Evolutionary conservation across 2,113 vertebrate species (phyloP).

Genomic region (Limnothrissa miodon): DNA sequence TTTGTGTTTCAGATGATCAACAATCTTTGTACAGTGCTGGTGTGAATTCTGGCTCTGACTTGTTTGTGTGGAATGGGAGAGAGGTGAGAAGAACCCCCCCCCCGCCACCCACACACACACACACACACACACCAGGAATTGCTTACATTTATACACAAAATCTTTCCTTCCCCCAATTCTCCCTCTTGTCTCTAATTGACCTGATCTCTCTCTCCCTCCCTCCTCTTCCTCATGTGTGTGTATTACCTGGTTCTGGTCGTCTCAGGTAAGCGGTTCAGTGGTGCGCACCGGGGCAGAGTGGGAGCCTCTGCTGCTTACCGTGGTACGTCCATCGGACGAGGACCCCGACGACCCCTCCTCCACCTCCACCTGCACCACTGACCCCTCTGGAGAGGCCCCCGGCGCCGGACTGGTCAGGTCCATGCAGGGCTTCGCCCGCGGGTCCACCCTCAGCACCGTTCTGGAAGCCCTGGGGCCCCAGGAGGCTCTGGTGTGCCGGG

Average conservation of each 20-base stretch:
- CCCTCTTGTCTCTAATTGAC: neutral
- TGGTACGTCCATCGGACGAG: conserved; percentile 70
- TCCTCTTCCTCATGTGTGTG: neutral
- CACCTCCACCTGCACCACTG: neutral
- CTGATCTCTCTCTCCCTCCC: neutral
- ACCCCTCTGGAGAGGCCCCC: conserved; percentile 29
- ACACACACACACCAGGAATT: neutral
- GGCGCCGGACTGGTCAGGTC: conserved; percentile 54
- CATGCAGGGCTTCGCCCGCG: conserved; percentile 65
- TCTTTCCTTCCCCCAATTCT: neutral
- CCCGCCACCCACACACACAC: neutral
- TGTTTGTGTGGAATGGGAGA: conserved; percentile 93
- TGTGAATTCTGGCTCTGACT: conserved; percentile 75
- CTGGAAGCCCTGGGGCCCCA: conserved; percentile 63
- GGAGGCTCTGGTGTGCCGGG: conserved; percentile 70
- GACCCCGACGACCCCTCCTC: conserved; percentile 41
- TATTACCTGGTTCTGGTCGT: conserved; percentile 34
- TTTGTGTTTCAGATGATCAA: conserved; percentile 75
- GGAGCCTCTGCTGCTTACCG: conserved; percentile 82
- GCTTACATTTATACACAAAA: too few species aligned
- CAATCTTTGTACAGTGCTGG: conserved; percentile 72
- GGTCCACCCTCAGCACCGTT: conserved; percentile 57
- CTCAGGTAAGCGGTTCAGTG: conserved; percentile 78
- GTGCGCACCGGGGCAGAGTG: conserved; percentile 76
- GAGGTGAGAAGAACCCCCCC: conserved; percentile 72